Evolutionary conservation across 2,888 invertebrate genomes (phyloP), one percentile per base, ranked within the genome.

Genomic region (Cyaniris semiargus): DNA sequence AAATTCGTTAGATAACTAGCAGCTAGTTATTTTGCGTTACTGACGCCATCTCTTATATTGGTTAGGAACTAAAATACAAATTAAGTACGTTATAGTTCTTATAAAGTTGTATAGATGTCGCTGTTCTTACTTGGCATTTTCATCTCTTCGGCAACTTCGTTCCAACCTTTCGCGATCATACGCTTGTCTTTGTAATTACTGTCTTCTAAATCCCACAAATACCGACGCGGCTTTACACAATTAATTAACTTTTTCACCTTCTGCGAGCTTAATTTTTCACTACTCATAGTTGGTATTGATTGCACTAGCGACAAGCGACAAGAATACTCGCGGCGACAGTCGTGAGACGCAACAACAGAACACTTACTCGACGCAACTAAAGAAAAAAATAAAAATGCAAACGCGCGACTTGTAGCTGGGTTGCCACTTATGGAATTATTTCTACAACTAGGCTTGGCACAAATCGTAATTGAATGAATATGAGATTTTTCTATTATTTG

Each of bases 181-280:
- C 79, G 81, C 77, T 87, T 84, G 34, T 88, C 85, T 72, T 84
- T 86, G 81, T 89, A 86, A 3, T 82, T 78, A 8, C 84, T 81
- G 60, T 86, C 78, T 0, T 84, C 84, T 3, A 81, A 76, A 78
- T 89, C 83, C 89, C 90, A 90, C 23, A 90, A 75, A 71, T 84
- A 86, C 1, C 83, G 83, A 18, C 85, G 82, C 15, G 78, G 83
- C 78, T 82, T 84, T 10, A 90, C 84, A 81, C 86, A 86, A 5
- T 83, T 78, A 74, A 89, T 86, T 4, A 90, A 80, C 75, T 71
- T 34, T 23, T n/a, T n/a, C 15, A 23, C 6, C 48, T 15, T 74
- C 74, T 53, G 21, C 8, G 13, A 7, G 3, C 74, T 13, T 7
- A 74, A 23, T 53, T 48, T 74, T 48, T 27, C 53, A 18, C 48